Conservation (phyloP, 2,113 vertebrate species). For the Hippoglossus stenolepis region DNA sequence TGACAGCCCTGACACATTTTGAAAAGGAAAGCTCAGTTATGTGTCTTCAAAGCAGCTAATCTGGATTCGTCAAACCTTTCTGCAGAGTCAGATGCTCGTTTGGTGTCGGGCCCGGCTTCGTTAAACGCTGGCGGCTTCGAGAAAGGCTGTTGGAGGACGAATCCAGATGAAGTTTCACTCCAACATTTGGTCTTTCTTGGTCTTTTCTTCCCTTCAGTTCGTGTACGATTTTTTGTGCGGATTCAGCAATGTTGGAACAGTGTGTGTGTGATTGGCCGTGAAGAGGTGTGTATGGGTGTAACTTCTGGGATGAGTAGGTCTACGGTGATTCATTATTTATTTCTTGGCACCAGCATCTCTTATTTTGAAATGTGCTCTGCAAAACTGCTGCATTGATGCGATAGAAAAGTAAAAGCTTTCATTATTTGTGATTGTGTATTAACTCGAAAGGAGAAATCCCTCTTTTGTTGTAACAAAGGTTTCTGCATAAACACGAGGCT, state of each 20-base stretch:
- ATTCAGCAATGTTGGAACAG: neutral
- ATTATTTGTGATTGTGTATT: neutral
- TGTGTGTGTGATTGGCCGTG: neutral
- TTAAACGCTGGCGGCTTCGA: too few relatives aligned
- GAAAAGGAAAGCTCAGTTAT: too few relatives aligned
- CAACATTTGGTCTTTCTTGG: too few relatives aligned
- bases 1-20: too few relatives aligned
- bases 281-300: slow-evolving; percentile 5
- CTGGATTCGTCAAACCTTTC: too few relatives aligned
- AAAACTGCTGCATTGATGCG: neutral
- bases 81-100: too few relatives aligned
- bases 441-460: neutral
- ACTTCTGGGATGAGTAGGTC: neutral
- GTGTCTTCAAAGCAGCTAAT: too few relatives aligned
- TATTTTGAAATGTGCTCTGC: slow-evolving; percentile 12
- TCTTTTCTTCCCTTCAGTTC: too few relatives aligned
- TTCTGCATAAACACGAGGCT: neutral
- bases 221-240: neutral
- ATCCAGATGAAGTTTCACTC: too few relatives aligned
- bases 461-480: neutral
- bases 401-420: neutral
- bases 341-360: neutral
- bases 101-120: too few relatives aligned
- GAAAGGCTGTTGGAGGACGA: too few relatives aligned
- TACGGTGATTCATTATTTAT: slow-evolving; percentile 1